Evolutionary conservation across 92 coral and sea anemone genomes (phyloP).

Genomic region (Metridium senile): DNA sequence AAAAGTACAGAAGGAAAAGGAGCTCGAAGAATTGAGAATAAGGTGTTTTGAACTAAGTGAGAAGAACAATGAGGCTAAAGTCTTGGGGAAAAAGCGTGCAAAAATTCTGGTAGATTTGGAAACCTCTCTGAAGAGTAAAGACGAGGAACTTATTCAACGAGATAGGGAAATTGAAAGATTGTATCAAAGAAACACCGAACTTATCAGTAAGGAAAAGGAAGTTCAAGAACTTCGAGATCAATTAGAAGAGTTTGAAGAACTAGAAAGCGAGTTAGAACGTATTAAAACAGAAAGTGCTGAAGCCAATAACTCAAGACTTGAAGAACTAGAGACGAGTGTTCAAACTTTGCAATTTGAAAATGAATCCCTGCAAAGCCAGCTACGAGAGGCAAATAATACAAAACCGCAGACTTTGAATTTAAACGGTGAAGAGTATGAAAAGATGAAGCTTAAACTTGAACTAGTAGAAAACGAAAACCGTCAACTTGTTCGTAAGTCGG

Average conservation of each 20-base stretch:
- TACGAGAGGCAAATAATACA: slow-evolving; percentile 44
- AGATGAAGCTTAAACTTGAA: slow-evolving; percentile 39
- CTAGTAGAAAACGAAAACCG: slow-evolving; percentile 40
- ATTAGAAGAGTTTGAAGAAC: slow-evolving; percentile 12
- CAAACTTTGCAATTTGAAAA: slow-evolving; percentile 27
- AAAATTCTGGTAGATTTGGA: slow-evolving; percentile 34
- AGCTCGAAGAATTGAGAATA: slow-evolving; percentile 30
- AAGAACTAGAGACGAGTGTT: slow-evolving; percentile 45
- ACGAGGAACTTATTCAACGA: slow-evolving; percentile 40
- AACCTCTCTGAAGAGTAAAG: slow-evolving; percentile 45
- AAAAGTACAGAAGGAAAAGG: slow-evolving; percentile 41
- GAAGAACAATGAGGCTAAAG: slow-evolving; percentile 52
- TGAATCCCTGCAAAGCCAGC: slow-evolving; percentile 33
- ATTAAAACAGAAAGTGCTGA: slow-evolving; percentile 19
- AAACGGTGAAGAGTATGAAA: slow-evolving; percentile 37
- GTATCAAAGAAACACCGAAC: slow-evolving; percentile 68
- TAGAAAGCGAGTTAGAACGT: slow-evolving; percentile 43
- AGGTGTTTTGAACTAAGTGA: slow-evolving; percentile 19
- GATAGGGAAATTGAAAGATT: slow-evolving; percentile 78
- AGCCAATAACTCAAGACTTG: slow-evolving; percentile 19
- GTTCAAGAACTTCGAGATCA: slow-evolving; percentile 44
- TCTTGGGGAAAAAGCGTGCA: slow-evolving; percentile 47
- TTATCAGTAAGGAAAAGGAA: slow-evolving; percentile 50
- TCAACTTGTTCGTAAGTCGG: slow-evolving; percentile 28
- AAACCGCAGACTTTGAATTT: slow-evolving; percentile 37